phyloP scores from a whole-genome alignment of 2,888 invertebrate species.

The Thecophora atra region DNA sequence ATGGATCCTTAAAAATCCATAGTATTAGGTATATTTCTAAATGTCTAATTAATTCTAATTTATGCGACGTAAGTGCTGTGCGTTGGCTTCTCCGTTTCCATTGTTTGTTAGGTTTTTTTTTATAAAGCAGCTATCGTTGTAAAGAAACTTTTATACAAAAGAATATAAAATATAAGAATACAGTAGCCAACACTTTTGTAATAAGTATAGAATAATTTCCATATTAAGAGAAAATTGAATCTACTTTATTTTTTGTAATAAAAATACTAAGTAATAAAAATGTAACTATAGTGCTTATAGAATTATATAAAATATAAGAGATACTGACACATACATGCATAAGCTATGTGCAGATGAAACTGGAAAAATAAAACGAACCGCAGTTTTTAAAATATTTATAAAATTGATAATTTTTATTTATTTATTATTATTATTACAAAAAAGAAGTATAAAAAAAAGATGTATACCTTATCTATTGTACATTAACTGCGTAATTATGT shows the following conservation, averaged over 20 bases:
- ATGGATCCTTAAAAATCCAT: too few relatives aligned
- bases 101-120: conserved; percentile 16
- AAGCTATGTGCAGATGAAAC: conserved; percentile 4
- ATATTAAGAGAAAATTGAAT: conserved; percentile 31
- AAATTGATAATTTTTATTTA: neutral
- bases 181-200: too few relatives aligned
- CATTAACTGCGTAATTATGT: too few relatives aligned
- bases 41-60: too few relatives aligned
- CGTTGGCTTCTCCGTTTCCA: neutral
- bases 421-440: neutral
- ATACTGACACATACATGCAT: conserved; percentile 1
- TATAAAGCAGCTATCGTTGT: neutral
- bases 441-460: neutral
- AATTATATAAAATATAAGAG: neutral
- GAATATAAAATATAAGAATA: too few relatives aligned
- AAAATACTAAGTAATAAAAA: conserved; percentile 9
- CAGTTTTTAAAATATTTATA: conserved; percentile 41
- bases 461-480: too few relatives aligned
- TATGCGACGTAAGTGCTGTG: neutral
- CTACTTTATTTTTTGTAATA: conserved; percentile 31
- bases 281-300: conserved; percentile 13
- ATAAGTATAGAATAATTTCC: conserved; percentile 13
- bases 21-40: too few relatives aligned
- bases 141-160: neutral
- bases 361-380: conserved; percentile 41